Evolutionary conservation across 2,113 vertebrate species (phyloP), one percentile per base, ranked within the genome.

Genomic region (Riparia riparia): DNA sequence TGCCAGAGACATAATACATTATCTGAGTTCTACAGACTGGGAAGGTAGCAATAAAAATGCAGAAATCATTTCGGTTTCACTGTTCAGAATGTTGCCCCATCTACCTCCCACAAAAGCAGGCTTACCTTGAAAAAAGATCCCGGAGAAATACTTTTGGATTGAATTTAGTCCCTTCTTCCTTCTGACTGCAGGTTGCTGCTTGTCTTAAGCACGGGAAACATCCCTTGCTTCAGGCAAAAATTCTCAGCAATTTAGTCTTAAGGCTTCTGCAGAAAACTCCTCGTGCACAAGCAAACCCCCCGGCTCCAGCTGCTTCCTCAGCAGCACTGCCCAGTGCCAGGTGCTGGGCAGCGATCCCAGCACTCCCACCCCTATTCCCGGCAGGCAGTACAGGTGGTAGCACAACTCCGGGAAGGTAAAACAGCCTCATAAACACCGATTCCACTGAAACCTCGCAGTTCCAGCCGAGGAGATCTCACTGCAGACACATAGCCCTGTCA

Each of bases 201-300:
- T 98, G 98, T 95, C 97, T 96, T 26, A 64, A 60, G 64, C 89
- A 80, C 19, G 39, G 97, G 97, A 98, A 98, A 92, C 63, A 89
- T 97, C 88, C 74, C 95, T 97, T 56, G 96, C 97, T 98, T 95
- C 94, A 97, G 98, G 97, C 96, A 93, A 87, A 93, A 93, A 97
- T 95, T 61, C 97, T 95, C 95, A 47, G 93, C 94, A 63, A 82
- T 96, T 90, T 91, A 87, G 79, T 94, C 39, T 58, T 13, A 9
- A 34, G 86, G 85, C 86, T 93, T 87, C 94, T 95, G 78, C 65
- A 7, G 47, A 86, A 93, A 90, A 82, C 39, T 95, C 82, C 96
- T 83, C 79, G 51, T n/a, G 68, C 74, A 68, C 92, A 69, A 60
- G 86, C 89, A 81, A 83, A 68, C 39, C 61, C 17, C 47, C 31